Evolutionary conservation across 2,113 vertebrate species (phyloP).

Genomic region (Passer domesticus): DNA sequence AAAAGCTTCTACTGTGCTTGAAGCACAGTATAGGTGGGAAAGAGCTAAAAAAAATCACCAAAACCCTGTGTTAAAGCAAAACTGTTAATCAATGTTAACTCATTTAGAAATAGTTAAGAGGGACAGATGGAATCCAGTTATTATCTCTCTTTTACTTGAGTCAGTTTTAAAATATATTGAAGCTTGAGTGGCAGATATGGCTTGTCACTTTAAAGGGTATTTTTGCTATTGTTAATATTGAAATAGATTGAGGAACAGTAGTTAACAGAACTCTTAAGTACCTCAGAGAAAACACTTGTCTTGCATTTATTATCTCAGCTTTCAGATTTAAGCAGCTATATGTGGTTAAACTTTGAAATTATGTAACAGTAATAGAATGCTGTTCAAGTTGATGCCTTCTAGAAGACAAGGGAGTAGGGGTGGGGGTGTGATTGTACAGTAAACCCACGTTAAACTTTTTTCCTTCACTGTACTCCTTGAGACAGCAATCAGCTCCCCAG

Average conservation of each 20-base stretch:
- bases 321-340: constrained; percentile 32
- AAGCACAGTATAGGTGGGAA: not conserved
- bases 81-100: not conserved
- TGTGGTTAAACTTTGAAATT: not conserved
- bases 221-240: constrained; percentile 59
- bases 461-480: not conserved
- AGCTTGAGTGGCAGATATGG: constrained; percentile 50
- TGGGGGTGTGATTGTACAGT: not conserved
- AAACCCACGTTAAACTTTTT: not conserved
- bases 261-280: constrained; percentile 30
- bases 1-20: not conserved
- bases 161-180: constrained; percentile 6
- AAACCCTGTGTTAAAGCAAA: not conserved
- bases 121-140: constrained; percentile 21
- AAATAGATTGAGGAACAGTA: constrained; percentile 47
- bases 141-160: not conserved
- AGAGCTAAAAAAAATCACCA: not conserved
- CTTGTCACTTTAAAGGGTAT: constrained; percentile 63
- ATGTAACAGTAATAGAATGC: not conserved
- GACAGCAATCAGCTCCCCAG: not conserved
- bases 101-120: not conserved
- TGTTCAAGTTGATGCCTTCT: not conserved
- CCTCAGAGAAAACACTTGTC: constrained; percentile 14
- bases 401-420: not conserved
- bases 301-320: constrained; percentile 32